Evolutionary conservation across 2,113 vertebrate species (phyloP).

Genomic region (Aix galericulata): DNA sequence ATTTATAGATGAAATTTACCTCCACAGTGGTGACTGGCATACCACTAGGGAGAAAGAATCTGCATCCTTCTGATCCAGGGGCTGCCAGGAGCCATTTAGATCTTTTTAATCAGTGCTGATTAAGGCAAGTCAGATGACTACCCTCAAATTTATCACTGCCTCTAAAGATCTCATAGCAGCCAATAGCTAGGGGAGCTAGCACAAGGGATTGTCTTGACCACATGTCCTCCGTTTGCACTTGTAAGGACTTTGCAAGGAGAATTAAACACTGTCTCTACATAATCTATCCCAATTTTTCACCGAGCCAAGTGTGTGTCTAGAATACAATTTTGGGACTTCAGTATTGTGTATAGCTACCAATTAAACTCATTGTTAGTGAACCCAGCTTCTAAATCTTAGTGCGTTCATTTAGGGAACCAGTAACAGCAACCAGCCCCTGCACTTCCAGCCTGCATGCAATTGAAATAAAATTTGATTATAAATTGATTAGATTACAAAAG

Average conservation of each 20-base stretch:
- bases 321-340: conserved; percentile 53
- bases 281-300: conserved; percentile 51
- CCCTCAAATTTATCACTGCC: conserved; percentile 46
- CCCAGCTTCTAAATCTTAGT: conserved; percentile 12
- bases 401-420: conserved; percentile 30
- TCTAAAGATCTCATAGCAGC: background rate
- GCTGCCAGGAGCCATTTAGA: conserved; percentile 43
- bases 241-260: conserved; percentile 41
- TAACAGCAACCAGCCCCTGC: background rate
- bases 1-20: conserved; percentile 45
- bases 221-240: background rate
- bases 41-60: conserved; percentile 31
- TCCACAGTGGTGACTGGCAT: conserved; percentile 1
- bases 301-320: conserved; percentile 31
- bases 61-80: conserved; percentile 1
- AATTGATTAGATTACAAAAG: conserved; percentile 33
- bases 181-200: background rate
- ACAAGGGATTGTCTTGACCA: background rate
- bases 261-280: conserved; percentile 31
- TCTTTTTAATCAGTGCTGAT: conserved; percentile 62
- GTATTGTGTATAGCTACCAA: conserved; percentile 11
- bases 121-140: conserved; percentile 43
- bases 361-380: conserved; percentile 30
- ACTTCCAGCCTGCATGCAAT: background rate
- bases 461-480: conserved; percentile 40